Base-by-base conservation (phyloP, 2,113 vertebrate species). In the Ondatra zibethicus region DNA sequence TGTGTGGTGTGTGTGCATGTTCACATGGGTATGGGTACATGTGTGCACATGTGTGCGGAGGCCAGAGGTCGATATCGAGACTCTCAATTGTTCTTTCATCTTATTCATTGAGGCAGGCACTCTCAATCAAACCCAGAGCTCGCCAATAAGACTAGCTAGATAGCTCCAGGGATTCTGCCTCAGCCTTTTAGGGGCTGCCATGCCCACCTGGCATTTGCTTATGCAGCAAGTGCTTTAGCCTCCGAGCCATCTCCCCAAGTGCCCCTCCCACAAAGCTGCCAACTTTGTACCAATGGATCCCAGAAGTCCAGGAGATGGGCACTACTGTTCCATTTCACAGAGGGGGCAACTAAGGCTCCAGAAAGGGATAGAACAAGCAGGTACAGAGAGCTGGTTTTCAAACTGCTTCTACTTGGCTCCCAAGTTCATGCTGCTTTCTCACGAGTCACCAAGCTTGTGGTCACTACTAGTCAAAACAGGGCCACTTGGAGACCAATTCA, bases 401-500 rank as follows among this genome's bases (percentile, higher is more conserved):
- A 42, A 68, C 21, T 39, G 7, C 31, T 17, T 11, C 4, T 5
- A 63, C 13, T 63, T 21, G 31, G 68, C 33, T 33, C 77, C 93
- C 75, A 63, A 91, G 88, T 3, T 4, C 39, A 68, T 2, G 9
- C 16, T 31, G 50, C 55, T 16, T 10, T 19, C 72, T 50, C 7
- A 36, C 11, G 19, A 58, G 55, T 50, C 21, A 31, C 31, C 33
- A 61, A 25, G 42, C 13, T 21, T 17, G 7, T 8, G 66, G 58
- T 55, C 5, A 5, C 7, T 0, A 66, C 39, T 58, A 36, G 8
- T n/a, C 55, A 36, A 4, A 72, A 14, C 27, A 0, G 0, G 55
- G 88, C 31, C 39, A 23, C 13, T 1, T 1, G 0, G 50, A 70
- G 14, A 78, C 3, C 12, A 1, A 3, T 7, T 0, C 8, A 63